Evolutionary conservation across 2,888 invertebrate genomes (phyloP), one percentile per base, ranked within the genome.

Genomic region (Erebia palarica): DNA sequence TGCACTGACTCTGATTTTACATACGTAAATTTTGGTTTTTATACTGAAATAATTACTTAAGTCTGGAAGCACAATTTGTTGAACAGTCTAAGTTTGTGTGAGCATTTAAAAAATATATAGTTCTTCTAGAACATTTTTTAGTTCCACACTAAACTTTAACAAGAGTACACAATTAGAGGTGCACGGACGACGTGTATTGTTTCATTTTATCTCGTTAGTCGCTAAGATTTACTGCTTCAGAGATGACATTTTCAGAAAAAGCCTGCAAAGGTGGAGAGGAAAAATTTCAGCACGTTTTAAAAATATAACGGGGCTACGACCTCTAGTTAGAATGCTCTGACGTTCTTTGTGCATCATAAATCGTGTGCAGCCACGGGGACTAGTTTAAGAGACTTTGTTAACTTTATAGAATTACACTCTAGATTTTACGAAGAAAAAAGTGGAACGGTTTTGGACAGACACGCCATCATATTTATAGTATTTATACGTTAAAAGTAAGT

Each of bases 91-190:
- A 51, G 10, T 55, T 27, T 21, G 8, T 27, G 8, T 1, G 53
- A 16, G n/a, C 16, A 53, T 13, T 53, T 13, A 27, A 65, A 11
- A 36, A n/a, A 44, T n/a, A 21, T 49, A 27, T 14, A 21, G 2
- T 55, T 36, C 70, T 49, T 55, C 55, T 11, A 73, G 70, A 9
- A 58, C 51, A 49, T 42, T 47, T 68, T 59, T 47, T 70, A 67
- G 51, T 63, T 66, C 70, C 55, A n/a, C 49, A 55, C 16, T 61
- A 68, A 55, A 59, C 36, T 63, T 63, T 57, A 73, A 73, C 73
- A 73, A 73, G 68, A 66, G 71, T 73, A 73, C 68, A 73, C 73
- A 73, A 73, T 73, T 73, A 73, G 71, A 71, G 73, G 61, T 67
- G 55, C 71, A 71, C 66, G 69, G 65, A 60, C 65, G 66, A 57